Base-by-base conservation (phyloP, 2,797 vertebrate genomes). In the Sitta carolinensis region DNA sequence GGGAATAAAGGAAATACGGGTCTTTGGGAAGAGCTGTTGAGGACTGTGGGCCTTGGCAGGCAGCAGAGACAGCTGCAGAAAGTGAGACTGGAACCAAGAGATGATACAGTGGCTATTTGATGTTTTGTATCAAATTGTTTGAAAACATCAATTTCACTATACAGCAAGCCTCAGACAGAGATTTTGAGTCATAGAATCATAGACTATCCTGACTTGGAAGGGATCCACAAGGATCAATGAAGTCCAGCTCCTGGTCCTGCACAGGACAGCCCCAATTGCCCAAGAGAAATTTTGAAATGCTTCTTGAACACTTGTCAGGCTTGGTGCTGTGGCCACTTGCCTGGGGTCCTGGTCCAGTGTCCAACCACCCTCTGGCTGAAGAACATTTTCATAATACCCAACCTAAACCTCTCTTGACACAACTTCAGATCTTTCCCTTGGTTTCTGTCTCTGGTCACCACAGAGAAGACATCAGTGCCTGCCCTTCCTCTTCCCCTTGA, bases 351-450 rank as follows among this genome's bases (percentile, higher is more conserved):
- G 13, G 69, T 55, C 9, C 16, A 43, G 13, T n/a, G 27, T 9
- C 27, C 50, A 63, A 1, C 13, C 36, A 36, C 4, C 13, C 18
- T 42, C 19, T 38, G 38, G 16, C 4, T 57, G 43, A 50, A 43
- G 16, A 18, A 57, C 3, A 5, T 43, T 38, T 57, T 57, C n/a
- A 16, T 63, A 21, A 57, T 26, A 45, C 8, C 20, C 7, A 29
- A 21, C 5, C 32, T 63, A 57, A 69, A 18, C 29, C 10, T 30
- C 5, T 48, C 64, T 7, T 50, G 70, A n/a, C 16, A 69, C 9
- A n/a, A 1, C 12, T 38, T 51, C 20, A 76, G 29, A 6, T 23
- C 11, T 29, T 38, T 76, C 23, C 5, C 11, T 63, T 0, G 0
- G 3, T 16, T 76, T 14, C 78, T 57, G 19, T 57, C 43, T 11